Evolutionary conservation across 2,888 invertebrate species (phyloP), one percentile per base, ranked within the genome.

Genomic region (Rhogogaster chlorosoma): DNA sequence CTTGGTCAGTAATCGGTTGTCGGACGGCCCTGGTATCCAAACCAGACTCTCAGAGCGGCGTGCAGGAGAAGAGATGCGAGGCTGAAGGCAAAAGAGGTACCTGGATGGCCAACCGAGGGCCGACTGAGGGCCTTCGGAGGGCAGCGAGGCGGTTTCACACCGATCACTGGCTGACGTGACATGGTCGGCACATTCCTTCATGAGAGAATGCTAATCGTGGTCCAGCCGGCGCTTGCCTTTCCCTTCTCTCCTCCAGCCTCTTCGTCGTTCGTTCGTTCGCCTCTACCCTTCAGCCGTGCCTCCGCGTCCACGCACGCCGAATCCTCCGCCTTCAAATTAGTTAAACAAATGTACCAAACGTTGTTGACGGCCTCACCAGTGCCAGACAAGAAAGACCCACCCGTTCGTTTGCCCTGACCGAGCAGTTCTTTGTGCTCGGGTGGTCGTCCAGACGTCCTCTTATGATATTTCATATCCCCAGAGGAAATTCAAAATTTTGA

Each of bases 141-240:
- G 88, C 87, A 88, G 87, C 87, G 89, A 90, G 89, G 90, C 89
- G 89, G 89, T 89, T 91, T 91, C 90, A 90, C 89, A 89, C 90
- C 91, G 91, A 91, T 91, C 91, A 89, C 88, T 89, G 90, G 88
- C 89, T 90, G 89, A 90, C 91, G 90, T 91, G 91, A 91, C 91
- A 91, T 90, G 90, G 88, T 89, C 89, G 87, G 89, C 90, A 90
- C 91, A 91, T 91, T 91, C 91, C 91, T 91, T 90, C 90, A 89
- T 91, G 91, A 89, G 90, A 90, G 91, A 90, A 91, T 91, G 90
- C 91, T 91, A 91, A 91, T 91, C 90, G 90, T 88, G 90, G 89
- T 89, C 89, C 90, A 88, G 90, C 88, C 89, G 89, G 89, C 89
- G 89, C 87, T 89, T 89, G 88, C 90, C 88, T 89, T 88, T 88